These are phyloP conservation scores for Charanyca ferruginea DNA, from an alignment of 2,888 invertebrate species.

Conservation along the genomic window DNA sequence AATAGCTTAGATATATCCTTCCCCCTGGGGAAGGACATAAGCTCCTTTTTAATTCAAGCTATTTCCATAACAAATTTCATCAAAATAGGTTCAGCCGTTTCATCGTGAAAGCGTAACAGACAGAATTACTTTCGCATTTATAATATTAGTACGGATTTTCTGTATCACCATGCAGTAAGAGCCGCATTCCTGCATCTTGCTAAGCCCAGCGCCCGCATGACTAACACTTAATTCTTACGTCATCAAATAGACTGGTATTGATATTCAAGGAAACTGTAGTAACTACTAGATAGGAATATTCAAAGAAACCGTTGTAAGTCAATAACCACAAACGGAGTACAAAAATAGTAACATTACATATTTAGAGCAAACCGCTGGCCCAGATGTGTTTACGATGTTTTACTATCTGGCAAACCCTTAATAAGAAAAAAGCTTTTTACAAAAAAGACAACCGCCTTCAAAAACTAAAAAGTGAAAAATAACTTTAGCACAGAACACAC, in stretches of 20 bases:
- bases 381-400: slow-evolving; percentile 7
- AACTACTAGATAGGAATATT: slow-evolving; percentile 10
- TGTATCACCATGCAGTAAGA: not conserved
- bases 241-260: not conserved
- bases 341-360: slow-evolving; percentile 26
- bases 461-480: too few species aligned
- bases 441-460: too few species aligned
- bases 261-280: not conserved
- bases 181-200: slow-evolving; percentile 17
- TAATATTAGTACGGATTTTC: not conserved
- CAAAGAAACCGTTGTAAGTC: not conserved
- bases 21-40: too few species aligned
- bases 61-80: too few species aligned
- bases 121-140: too few species aligned
- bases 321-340: slow-evolving; percentile 26
- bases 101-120: too few species aligned
- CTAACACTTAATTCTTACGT: slow-evolving; percentile 34
- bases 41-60: too few species aligned
- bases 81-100: too few species aligned
- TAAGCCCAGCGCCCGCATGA: not conserved
- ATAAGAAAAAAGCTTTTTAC: not conserved
- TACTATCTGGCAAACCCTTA: slow-evolving; percentile 12
- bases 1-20: too few species aligned
- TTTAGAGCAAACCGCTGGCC: not conserved
- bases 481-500: too few species aligned